These are phyloP conservation scores for Eutolmus rufibarbis DNA, from an alignment of 2,888 invertebrate genomes.

Conservation along the genomic window DNA sequence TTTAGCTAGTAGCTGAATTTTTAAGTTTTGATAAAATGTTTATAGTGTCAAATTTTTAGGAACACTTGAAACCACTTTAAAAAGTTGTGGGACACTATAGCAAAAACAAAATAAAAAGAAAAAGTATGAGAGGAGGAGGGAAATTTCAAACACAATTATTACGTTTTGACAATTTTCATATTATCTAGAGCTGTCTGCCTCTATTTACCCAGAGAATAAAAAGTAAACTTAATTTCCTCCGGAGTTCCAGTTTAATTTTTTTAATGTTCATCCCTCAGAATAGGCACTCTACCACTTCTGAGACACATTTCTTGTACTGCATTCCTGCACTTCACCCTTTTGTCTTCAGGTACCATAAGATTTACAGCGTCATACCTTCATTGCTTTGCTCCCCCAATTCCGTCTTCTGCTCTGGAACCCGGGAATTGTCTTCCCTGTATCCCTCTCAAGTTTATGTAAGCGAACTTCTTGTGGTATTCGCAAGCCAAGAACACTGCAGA, in stretches of 20 bases:
- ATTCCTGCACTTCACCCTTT: neutral
- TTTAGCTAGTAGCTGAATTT: neutral
- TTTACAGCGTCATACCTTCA: neutral
- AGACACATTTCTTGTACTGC: neutral
- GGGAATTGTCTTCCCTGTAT: neutral
- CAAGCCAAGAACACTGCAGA: slow-evolving; percentile 39
- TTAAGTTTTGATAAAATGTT: neutral
- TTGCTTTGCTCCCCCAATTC: neutral
- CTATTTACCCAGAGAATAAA: neutral
- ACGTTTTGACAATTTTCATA: neutral
- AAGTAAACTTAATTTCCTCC: neutral
- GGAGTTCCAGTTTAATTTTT: neutral
- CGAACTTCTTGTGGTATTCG: slow-evolving; percentile 27
- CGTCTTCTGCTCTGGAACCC: neutral
- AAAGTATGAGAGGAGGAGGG: no score
- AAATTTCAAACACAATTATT: neutral
- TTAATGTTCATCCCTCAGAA: neutral
- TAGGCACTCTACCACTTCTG: neutral
- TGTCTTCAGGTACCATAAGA: neutral
- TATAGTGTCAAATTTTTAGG: neutral
- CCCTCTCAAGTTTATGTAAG: neutral
- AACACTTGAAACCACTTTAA: neutral
- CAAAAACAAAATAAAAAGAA: no score
- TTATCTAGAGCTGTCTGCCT: neutral
- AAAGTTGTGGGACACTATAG: neutral